A percentile compares a stretch with the other conserved stretches of the same genome.
Conservation (phyloP, 1,140 invertebrate genomes). For the Bombus cullumanus region DNA sequence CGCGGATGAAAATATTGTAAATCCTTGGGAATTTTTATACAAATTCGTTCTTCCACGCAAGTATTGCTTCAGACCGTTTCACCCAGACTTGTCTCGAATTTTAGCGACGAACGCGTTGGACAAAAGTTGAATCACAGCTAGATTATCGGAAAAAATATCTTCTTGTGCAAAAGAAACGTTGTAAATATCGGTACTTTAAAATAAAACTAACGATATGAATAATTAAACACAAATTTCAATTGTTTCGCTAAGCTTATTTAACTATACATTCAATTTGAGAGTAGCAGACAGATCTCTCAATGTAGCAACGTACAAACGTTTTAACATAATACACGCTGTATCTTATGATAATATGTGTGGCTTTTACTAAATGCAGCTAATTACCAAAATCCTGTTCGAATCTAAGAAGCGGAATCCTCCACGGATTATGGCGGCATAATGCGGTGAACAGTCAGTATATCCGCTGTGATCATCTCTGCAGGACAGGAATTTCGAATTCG, state of each 20-base stretch:
- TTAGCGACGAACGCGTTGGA: no score
- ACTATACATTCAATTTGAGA: not conserved
- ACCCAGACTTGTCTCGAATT: no score
- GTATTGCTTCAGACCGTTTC: no score
- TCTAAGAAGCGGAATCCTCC: not conserved
- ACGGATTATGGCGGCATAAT: not conserved
- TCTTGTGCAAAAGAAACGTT: no score
- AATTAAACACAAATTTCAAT: no score
- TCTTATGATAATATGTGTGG: no score
- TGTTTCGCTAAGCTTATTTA: not conserved
- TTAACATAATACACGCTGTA: not conserved
- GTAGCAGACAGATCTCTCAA: not conserved
- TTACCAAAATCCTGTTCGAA: not conserved
- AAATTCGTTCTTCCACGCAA: not conserved
- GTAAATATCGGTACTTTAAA: no score
- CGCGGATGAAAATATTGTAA: not conserved
- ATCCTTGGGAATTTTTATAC: not conserved
- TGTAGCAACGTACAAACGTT: not conserved
- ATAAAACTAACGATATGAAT: no score
- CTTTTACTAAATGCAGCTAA: not conserved
- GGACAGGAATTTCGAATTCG: constrained; percentile 35
- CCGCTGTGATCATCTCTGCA: not conserved
- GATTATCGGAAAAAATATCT: no score
- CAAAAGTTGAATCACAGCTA: no score
- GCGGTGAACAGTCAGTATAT: not conserved